These are phyloP conservation scores for Megalurothrips usitatus DNA, from an alignment of 2,888 invertebrate genomes.

Conservation along the genomic window DNA sequence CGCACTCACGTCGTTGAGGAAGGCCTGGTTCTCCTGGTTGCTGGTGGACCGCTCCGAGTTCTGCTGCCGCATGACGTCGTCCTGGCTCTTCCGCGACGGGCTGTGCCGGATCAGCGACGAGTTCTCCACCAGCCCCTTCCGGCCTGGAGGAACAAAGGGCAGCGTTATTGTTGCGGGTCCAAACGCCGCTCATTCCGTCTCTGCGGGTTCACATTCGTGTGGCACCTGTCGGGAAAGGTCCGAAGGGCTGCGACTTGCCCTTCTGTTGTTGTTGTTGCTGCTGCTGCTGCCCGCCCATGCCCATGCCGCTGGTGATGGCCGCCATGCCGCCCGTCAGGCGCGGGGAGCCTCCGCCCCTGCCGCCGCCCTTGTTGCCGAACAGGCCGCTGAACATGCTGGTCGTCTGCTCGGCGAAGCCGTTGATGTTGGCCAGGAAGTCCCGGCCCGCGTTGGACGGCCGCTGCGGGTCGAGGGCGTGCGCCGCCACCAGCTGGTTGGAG, in stretches of 20 bases:
- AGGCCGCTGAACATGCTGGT: conserved; percentile 92
- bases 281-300: conserved; percentile 33
- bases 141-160: conserved; percentile 43
- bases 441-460: conserved; percentile 43
- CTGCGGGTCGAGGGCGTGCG: conserved; percentile 40
- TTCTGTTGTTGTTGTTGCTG: conserved; percentile 45
- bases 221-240: conserved; percentile 71
- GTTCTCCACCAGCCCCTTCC: conserved; percentile 80
- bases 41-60: conserved; percentile 67
- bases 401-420: conserved; percentile 88
- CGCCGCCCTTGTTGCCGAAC: conserved; percentile 53
- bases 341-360: neutral
- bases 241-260: conserved; percentile 58
- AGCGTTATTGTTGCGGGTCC: neutral
- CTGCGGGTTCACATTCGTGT: conserved; percentile 31
- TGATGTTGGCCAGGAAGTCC: conserved; percentile 86
- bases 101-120: conserved; percentile 84
- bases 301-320: conserved; percentile 35
- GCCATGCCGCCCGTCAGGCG: neutral
- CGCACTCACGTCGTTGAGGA: conserved; percentile 76
- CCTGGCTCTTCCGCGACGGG: conserved; percentile 60
- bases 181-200: conserved; percentile 17
- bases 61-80: conserved; percentile 63
- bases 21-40: conserved; percentile 87
- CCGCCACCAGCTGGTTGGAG: neutral